Base-by-base conservation (phyloP, 2,888 invertebrate genomes). In the Venusia cambrica region DNA sequence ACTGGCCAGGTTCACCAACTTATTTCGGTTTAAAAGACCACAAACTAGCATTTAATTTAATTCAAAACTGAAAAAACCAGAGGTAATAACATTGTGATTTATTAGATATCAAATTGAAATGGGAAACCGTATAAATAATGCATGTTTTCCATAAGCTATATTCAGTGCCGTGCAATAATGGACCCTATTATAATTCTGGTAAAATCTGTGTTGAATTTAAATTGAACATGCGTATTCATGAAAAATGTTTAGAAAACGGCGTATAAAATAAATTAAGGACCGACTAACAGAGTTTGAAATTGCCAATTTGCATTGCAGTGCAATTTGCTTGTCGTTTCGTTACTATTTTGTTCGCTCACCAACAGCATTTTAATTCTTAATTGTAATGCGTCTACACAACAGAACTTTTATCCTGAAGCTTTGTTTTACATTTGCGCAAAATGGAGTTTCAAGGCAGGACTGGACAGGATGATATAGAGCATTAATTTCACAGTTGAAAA, bases 1-100 rank as follows among this genome's bases (percentile, higher is more conserved):
- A 62, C 51, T 48, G 58, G 54, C 58, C 69, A 73, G 77, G 71
- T 71, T 74, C 67, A 74, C 69, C 67, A 48, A 67, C 67, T 73
- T 58, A 63, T 63, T 56, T 61, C 9, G 57, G 58, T 45, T 51
- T 46, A n/a, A n/a, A n/a, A n/a, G n/a, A n/a, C n/a, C n/a, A n/a
- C n/a, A n/a, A n/a, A n/a, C n/a, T n/a, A n/a, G n/a, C n/a, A n/a
- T n/a, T n/a, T n/a, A n/a, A n/a, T n/a, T n/a, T n/a, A n/a, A n/a
- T n/a, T n/a, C n/a, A n/a, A n/a, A n/a, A n/a, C n/a, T n/a, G n/a
- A n/a, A n/a, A n/a, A n/a, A n/a, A n/a, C n/a, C n/a, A n/a, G n/a
- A n/a, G n/a, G n/a, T n/a, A n/a, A n/a, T n/a, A n/a, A n/a, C n/a
- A n/a, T n/a, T n/a, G n/a, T n/a, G n/a, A n/a, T n/a, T n/a, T n/a